Evolutionary conservation across 2,888 invertebrate species (phyloP), one percentile per base, ranked within the genome.

Genomic region (Pherbina coryleti): DNA sequence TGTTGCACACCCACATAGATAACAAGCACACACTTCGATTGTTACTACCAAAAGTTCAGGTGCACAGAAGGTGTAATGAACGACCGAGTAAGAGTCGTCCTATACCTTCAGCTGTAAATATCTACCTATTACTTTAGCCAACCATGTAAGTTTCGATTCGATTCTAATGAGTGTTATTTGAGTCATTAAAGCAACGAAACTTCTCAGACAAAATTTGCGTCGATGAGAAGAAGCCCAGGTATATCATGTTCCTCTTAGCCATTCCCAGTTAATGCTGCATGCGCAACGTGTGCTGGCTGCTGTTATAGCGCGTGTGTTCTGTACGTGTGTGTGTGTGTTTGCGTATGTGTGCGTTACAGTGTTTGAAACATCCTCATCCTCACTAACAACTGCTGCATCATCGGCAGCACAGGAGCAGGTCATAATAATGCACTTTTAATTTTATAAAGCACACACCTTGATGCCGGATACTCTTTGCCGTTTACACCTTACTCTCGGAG

Each of bases 81-180:
- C 17, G 14, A 60, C 57, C 11, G 25, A 28, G 34, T 66, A 17
- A 34, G 64, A 66, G 62, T 55, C 5, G n/a, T 53, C n/a, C 53
- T 5, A n/a, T 19, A 19, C 9, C 62, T 25, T 5, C 62, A 28
- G 0, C 25, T 64, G 31, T 31, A 31, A 31, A 64, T 64, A 44
- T 44, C 28, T 64, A 44, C 14, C 28, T 28, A 69, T 69, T 69
- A 75, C 53, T 67, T 55, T 14, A 17, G 19, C 66, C 66, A 66
- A 73, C 28, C 19, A 51, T 66, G 64, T 25, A 67, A 55, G 37
- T 44, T 28, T 37, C 64, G 51, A n/a, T 74, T 75, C 75, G 55
- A 55, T 78, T 79, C 83, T 87, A 87, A 86, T 87, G 86, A 86
- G 84, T 82, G 85, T 82, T 84, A 86, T 85, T 84, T 82, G 85